Evolutionary conservation across 2,797 vertebrate genomes (phyloP).

Genomic region (Pempheris klunzingeri): DNA sequence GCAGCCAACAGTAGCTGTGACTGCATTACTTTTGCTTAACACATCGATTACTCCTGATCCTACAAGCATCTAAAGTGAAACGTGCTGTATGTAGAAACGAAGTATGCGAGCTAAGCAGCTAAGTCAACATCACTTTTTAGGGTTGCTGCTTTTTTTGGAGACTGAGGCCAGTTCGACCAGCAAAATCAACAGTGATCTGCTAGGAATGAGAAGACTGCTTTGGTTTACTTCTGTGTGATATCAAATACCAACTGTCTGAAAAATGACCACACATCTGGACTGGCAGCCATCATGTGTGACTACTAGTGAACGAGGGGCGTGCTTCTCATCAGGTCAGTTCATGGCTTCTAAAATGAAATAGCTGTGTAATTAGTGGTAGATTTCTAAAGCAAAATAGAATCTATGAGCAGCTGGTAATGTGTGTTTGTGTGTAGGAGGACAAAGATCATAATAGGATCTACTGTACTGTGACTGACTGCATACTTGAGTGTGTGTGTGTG

Average conservation of each 20-base stretch:
- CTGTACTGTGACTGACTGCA: slow-evolving; percentile 40
- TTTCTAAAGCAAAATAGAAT: not conserved
- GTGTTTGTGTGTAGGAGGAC: slow-evolving; percentile 21
- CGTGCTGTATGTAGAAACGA: no score
- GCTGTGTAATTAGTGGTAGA: not conserved
- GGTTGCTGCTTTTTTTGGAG: not conserved
- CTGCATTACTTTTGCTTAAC: not conserved
- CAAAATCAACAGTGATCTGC: not conserved
- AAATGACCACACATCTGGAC: not conserved
- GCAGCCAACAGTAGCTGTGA: not conserved
- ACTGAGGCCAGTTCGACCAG: not conserved
- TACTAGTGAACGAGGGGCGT: no score
- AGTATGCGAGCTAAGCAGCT: no score
- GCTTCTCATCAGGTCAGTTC: no score
- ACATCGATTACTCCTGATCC: not conserved
- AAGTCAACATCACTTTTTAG: not conserved
- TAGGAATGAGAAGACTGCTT: not conserved
- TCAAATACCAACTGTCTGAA: no score
- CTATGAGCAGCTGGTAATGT: not conserved
- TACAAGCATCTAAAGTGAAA: no score
- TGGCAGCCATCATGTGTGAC: no score
- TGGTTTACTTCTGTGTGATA: not conserved
- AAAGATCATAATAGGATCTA: slow-evolving; percentile 46
- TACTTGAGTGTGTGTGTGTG: slow-evolving; percentile 29
- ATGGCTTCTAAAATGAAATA: not conserved